Evolutionary conservation across 1,140 invertebrate species (phyloP).

Genomic region (Trachymyrmex cornetzi): DNA sequence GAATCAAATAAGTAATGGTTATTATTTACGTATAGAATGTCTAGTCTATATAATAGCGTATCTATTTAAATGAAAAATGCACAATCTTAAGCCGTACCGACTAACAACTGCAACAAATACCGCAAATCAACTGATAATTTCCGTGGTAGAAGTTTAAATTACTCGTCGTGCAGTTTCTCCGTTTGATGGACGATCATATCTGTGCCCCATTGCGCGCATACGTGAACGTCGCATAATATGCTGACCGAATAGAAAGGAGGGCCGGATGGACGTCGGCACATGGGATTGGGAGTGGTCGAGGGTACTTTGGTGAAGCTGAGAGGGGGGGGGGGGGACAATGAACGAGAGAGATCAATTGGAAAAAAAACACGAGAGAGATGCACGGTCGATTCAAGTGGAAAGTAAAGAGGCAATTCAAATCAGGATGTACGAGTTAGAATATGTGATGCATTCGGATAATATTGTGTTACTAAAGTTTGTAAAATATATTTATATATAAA

Average conservation of each 20-base stretch:
- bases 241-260: slow-evolving; percentile 60
- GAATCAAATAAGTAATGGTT: not conserved
- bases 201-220: slow-evolving; percentile 61
- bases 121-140: slow-evolving; percentile 46
- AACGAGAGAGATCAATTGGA: slow-evolving; percentile 45
- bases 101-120: not conserved
- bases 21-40: not conserved
- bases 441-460: not conserved
- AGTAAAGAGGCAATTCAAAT: slow-evolving; percentile 38
- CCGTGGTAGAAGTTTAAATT: slow-evolving; percentile 65
- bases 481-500: not conserved
- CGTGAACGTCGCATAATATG: slow-evolving; percentile 68
- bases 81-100: slow-evolving; percentile 3
- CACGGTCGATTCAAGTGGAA: slow-evolving; percentile 32
- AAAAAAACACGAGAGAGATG: slow-evolving; percentile 16
- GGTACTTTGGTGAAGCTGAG: slow-evolving; percentile 65
- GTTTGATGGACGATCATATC: slow-evolving; percentile 55
- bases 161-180: slow-evolving; percentile 47
- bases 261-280: slow-evolving; percentile 66
- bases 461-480: not conserved
- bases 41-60: not conserved
- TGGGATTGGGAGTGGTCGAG: slow-evolving; percentile 59
- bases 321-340: slow-evolving; percentile 53
- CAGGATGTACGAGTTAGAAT: slow-evolving; percentile 39
- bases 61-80: not conserved